phyloP scores from a whole-genome alignment of 2,113 vertebrate genomes.

The Furnarius figulus region DNA sequence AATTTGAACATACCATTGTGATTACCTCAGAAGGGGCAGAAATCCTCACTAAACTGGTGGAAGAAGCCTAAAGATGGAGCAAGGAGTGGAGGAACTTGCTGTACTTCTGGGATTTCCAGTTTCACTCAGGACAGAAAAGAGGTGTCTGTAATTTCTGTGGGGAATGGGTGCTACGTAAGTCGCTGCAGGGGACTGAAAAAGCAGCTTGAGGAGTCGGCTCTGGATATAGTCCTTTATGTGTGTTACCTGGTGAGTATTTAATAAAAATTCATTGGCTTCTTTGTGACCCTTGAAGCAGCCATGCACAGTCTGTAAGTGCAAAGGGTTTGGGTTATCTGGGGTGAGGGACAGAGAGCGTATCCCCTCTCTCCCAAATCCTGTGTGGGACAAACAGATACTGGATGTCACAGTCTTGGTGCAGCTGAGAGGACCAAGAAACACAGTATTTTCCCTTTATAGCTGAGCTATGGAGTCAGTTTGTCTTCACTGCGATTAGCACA shows the following conservation, averaged over 20 bases:
- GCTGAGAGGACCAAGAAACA: not conserved
- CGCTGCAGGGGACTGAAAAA: not conserved
- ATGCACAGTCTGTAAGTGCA: not conserved
- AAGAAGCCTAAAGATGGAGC: conserved; percentile 72
- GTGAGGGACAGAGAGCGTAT: not conserved
- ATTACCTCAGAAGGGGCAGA: conserved; percentile 87
- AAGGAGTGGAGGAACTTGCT: not conserved
- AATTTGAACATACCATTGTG: conserved; percentile 92
- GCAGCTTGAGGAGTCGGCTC: not conserved
- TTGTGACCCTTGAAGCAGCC: not conserved
- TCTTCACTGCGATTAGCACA: not conserved
- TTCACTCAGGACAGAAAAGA: not conserved
- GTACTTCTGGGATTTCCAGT: not conserved
- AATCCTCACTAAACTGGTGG: conserved; percentile 85
- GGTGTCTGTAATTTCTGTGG: not conserved
- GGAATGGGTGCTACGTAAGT: not conserved
- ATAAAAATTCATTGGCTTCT: not conserved
- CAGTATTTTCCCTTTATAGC: not conserved
- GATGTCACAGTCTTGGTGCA: not conserved
- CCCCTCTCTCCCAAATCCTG: not conserved
- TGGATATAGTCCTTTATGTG: not conserved
- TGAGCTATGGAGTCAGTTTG: not conserved
- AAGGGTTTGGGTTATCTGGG: not conserved
- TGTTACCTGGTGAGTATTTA: conserved; percentile 3
- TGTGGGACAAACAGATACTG: not conserved